Evolutionary conservation across 1,140 invertebrate genomes (phyloP).

Genomic region (Phenacoccus solenopsis): DNA sequence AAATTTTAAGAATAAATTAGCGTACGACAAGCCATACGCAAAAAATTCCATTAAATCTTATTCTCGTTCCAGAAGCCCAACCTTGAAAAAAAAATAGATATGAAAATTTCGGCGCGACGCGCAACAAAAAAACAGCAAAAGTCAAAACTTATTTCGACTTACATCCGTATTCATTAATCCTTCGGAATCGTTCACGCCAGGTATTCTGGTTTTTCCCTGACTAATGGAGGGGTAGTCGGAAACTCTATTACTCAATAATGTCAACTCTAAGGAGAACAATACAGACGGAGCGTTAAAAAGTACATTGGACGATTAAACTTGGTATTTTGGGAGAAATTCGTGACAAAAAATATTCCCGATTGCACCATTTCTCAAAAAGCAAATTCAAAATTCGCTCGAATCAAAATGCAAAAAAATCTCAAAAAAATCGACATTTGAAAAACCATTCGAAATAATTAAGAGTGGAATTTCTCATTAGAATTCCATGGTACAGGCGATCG

Average conservation of each 20-base stretch:
- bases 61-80: no score
- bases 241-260: constrained; percentile 69
- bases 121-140: no score
- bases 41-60: not conserved
- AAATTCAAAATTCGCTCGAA: not conserved
- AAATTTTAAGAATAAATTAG: not conserved
- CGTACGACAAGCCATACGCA: not conserved
- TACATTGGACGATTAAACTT: not conserved
- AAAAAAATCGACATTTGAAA: not conserved
- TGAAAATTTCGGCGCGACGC: not conserved
- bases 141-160: constrained; percentile 41
- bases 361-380: not conserved
- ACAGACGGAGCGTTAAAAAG: constrained; percentile 23
- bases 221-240: constrained; percentile 75
- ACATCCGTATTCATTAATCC: constrained; percentile 87
- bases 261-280: constrained; percentile 49
- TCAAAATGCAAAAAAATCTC: not conserved
- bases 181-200: constrained; percentile 83
- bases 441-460: not conserved
- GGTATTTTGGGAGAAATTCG: no score
- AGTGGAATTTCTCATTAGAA: not conserved
- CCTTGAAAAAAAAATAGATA: no score
- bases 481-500: not conserved
- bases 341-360: no score
- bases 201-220: constrained; percentile 83